These are phyloP conservation scores for Misgurnus anguillicaudatus DNA, from an alignment of 2,113 vertebrate species.

Conservation along the genomic window DNA sequence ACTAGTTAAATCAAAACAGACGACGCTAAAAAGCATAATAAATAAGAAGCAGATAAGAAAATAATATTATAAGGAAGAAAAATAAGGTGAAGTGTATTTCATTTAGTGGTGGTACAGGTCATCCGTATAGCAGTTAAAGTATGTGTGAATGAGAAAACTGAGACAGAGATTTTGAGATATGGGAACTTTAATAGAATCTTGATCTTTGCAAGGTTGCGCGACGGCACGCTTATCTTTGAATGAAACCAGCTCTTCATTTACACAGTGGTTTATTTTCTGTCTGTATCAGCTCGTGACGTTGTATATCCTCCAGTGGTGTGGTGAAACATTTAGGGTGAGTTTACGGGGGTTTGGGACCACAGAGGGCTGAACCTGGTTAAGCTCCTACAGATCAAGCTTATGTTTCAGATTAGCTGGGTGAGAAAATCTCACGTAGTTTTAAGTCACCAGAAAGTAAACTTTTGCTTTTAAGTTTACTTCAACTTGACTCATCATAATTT, in stretches of 20 bases:
- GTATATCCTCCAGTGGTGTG: slow-evolving; percentile 65
- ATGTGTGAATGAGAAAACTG: not conserved
- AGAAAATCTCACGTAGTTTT: slow-evolving; percentile 18
- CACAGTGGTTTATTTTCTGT: slow-evolving; percentile 69
- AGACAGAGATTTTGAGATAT: slow-evolving; percentile 33
- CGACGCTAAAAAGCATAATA: slow-evolving; percentile 7
- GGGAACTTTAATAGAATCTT: slow-evolving; percentile 74
- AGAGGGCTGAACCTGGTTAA: slow-evolving; percentile 45
- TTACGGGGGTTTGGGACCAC: slow-evolving; percentile 40
- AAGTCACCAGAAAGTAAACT: slow-evolving; percentile 2
- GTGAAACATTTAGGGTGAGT: slow-evolving; percentile 29
- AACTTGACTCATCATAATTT: not conserved
- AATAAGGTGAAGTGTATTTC: not conserved
- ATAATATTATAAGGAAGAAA: not conserved
- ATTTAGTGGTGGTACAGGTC: slow-evolving; percentile 4
- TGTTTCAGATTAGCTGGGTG: slow-evolving; percentile 17
- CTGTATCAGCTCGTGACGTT: slow-evolving; percentile 76
- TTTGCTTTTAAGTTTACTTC: not conserved
- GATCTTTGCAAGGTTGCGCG: slow-evolving; percentile 74
- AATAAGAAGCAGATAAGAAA: not conserved
- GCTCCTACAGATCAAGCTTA: slow-evolving; percentile 43
- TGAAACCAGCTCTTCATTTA: slow-evolving; percentile 74
- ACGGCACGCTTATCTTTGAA: slow-evolving; percentile 71
- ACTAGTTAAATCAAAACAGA: slow-evolving; percentile 52
- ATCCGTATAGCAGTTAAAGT: not conserved